Conservation (phyloP, 2,888 invertebrate species). For the Apeira syringaria region DNA sequence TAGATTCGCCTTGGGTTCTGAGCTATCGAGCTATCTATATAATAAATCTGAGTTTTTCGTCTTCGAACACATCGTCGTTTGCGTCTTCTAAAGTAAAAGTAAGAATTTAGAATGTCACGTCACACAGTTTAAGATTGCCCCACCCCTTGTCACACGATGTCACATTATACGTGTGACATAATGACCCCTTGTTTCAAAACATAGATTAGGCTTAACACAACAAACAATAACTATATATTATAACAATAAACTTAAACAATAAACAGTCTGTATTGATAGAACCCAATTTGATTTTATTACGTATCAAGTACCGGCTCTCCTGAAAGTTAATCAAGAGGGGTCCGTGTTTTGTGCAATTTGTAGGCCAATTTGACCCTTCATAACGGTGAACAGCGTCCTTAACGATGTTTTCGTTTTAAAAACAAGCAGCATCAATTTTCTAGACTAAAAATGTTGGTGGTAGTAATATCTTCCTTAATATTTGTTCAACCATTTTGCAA, state of each 20-base stretch:
- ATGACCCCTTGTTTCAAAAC: constrained; percentile 9
- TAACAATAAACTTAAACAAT: constrained; percentile 18
- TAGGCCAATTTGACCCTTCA: constrained; percentile 68
- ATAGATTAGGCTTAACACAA: constrained; percentile 8
- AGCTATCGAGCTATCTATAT: too few species aligned
- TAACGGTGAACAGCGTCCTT: constrained; percentile 58
- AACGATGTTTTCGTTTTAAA: constrained; percentile 57
- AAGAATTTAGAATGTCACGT: too few species aligned
- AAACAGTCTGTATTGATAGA: constrained; percentile 46
- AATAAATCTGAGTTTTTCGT: too few species aligned
- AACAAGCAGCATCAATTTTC: constrained; percentile 38
- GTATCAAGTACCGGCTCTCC: constrained; percentile 48
- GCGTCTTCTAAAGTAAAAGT: too few species aligned
- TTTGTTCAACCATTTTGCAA: constrained; percentile 25
- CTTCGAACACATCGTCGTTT: too few species aligned
- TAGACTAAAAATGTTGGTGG: constrained; percentile 22
- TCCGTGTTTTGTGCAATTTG: constrained; percentile 66
- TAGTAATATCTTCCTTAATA: constrained; percentile 21
- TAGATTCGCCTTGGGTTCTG: too few species aligned
- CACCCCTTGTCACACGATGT: too few species aligned
- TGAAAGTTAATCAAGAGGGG: constrained; percentile 70
- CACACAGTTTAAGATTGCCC: too few species aligned
- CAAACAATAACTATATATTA: too few species aligned
- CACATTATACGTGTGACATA: too few species aligned
- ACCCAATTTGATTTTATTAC: constrained; percentile 64